Percentiles rank a stretch among this genome's conserved stretches.
phyloP scores from a whole-genome alignment of 92 coral and sea anemone genomes.

The Pocillopora grandis region DNA sequence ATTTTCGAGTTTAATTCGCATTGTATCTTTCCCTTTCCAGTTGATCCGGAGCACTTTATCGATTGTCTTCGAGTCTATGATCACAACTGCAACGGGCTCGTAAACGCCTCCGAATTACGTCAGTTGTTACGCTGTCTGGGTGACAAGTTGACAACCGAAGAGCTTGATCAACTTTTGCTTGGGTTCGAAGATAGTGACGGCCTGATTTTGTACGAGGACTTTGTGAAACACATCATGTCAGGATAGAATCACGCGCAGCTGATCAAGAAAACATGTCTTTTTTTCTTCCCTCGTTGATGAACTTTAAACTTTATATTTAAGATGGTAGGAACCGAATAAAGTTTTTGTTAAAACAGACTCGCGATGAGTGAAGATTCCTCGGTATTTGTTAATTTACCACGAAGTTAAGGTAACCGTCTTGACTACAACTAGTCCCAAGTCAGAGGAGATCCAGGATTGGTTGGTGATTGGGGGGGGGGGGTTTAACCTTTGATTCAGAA shows the following conservation, averaged over 20 bases:
- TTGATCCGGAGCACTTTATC: constrained; percentile 85
- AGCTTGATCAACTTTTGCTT: constrained; percentile 77
- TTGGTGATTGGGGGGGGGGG: no score
- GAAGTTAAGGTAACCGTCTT: no score
- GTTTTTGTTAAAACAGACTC: no score
- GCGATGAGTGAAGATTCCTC: no score
- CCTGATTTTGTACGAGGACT: constrained; percentile 87
- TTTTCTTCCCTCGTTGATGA: no score
- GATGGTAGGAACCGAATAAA: no score
- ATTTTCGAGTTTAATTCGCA: no score
- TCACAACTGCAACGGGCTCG: constrained; percentile 85
- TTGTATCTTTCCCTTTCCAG: constrained; percentile 14
- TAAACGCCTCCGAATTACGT: constrained; percentile 90
- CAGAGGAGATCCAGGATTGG: no score
- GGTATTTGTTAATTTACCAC: no score
- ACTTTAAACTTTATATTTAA: no score
- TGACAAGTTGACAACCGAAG: constrained; percentile 84
- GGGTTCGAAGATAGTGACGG: constrained; percentile 96
- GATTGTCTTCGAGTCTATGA: constrained; percentile 96
- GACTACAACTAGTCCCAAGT: no score
- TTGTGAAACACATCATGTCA: constrained; percentile 82
- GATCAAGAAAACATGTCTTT: not conserved
- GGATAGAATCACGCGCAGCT: constrained; percentile 38
- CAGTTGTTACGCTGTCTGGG: constrained; percentile 93
- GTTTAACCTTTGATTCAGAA: no score